A percentile compares a stretch with the other conserved stretches of the same genome.
These are phyloP conservation scores for Mastomys natalensis DNA, from an alignment of 2,113 vertebrate genomes.

Conservation along the genomic window DNA sequence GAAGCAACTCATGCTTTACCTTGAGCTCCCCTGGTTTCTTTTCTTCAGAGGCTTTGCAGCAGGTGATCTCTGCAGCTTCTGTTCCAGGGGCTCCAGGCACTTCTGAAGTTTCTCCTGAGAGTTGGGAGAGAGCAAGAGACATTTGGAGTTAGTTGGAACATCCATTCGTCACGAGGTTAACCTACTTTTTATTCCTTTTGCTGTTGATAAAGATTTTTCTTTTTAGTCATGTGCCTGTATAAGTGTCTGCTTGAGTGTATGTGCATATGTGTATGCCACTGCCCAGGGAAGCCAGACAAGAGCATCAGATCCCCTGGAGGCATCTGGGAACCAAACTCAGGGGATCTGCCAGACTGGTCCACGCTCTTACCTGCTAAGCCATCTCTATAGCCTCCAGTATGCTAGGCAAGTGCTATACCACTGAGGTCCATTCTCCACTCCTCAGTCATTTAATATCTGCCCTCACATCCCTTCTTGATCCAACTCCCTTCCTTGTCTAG, in stretches of 20 bases:
- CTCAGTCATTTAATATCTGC: background rate
- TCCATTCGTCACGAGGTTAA: slow-evolving; percentile 1
- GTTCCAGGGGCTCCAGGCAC: slow-evolving; percentile 83
- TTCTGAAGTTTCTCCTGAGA: slow-evolving; percentile 84
- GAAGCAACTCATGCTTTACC: slow-evolving; percentile 64
- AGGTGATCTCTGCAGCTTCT: slow-evolving; percentile 79
- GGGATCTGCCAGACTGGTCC: background rate
- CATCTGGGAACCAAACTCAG: background rate
- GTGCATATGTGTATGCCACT: background rate
- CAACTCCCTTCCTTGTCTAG: background rate
- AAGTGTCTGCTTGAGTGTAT: background rate
- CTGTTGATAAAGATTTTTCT: background rate
- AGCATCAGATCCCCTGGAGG: background rate
- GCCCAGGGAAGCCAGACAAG: no score
- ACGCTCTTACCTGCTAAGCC: background rate
- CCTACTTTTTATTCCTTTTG: background rate
- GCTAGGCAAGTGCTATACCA: background rate
- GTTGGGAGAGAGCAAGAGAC: background rate
- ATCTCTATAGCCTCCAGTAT: background rate
- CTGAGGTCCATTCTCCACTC: background rate
- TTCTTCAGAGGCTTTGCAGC: slow-evolving; percentile 87
- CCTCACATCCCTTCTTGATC: background rate
- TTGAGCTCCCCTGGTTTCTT: slow-evolving; percentile 91
- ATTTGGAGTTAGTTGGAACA: background rate
- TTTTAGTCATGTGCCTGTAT: no score